phyloP scores from a whole-genome alignment of 2,113 vertebrate species.

The Stercorarius parasiticus region DNA sequence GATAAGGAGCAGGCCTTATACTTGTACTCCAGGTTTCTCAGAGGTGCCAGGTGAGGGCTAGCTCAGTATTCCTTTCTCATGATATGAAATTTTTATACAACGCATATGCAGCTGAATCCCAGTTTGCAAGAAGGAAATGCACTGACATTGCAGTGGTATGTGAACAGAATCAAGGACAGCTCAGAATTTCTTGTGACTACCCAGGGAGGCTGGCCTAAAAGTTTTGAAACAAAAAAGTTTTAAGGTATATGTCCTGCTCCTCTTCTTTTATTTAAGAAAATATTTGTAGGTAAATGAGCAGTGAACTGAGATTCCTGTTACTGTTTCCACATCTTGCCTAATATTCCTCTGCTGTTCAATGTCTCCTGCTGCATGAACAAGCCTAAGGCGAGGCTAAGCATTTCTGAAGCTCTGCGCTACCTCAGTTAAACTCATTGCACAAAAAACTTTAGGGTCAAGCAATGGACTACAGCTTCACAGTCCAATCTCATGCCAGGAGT shows the following conservation, averaged over 20 bases:
- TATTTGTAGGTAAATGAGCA: neutral
- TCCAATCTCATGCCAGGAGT: neutral
- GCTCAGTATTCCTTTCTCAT: neutral
- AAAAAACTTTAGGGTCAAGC: neutral
- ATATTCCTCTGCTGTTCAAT: neutral
- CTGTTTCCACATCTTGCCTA: neutral
- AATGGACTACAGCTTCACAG: neutral
- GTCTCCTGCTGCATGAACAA: neutral
- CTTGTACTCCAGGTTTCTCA: neutral
- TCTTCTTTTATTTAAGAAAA: neutral
- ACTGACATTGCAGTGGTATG: neutral
- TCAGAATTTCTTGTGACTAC: neutral
- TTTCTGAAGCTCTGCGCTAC: neutral
- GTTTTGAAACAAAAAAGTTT: neutral
- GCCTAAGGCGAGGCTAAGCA: neutral
- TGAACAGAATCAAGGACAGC: neutral
- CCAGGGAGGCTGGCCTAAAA: neutral
- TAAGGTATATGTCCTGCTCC: fast-evolving
- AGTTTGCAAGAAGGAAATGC: neutral
- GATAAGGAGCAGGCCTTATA: fast-evolving
- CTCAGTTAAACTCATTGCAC: neutral
- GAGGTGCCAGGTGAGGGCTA: fast-evolving
- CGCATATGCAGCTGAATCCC: neutral
- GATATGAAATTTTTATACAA: neutral
- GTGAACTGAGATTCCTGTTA: neutral